Evolutionary conservation across 2,113 vertebrate species (phyloP), one percentile per base, ranked within the genome.

Genomic region (Syngnathoides biaculeatus): DNA sequence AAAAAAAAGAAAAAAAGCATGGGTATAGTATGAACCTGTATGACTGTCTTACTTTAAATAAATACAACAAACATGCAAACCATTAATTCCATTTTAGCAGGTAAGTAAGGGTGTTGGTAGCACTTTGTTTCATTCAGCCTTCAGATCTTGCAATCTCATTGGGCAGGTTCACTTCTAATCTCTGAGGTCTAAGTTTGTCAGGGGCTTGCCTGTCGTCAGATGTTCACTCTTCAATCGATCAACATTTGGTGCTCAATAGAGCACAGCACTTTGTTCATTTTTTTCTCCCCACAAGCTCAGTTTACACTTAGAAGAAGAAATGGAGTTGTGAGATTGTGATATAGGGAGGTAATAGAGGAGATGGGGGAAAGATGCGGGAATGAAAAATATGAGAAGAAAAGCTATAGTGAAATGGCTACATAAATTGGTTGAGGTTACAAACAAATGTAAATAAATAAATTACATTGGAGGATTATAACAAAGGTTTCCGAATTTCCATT

Each of bases 221-320:
- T 69, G 72, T 81, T 79, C n/a, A 8, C 55, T 81, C 68, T 57
- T 84, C 82, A 83, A 86, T 88, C 86, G 77, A 75, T 84, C 79
- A 80, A 66, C 74, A 58, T 87, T 83, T 81, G 79, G 73, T 71
- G 77, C 30, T 79, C 74, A 73, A 71, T 72, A 80, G 79, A 74
- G 69, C 52, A 12, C 6, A 67, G 72, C 62, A 45, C 67, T 50
- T 12, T 68, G 50, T n/a, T 67, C 61, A 65, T 67, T 76, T 78
- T 71, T 65, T 20, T 24, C 10, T 38, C 64, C 39, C 53, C 35
- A 70, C 62, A 68, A 62, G 67, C 67, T 26, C 13, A 15, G 48
- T 62, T 70, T 70, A 53, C 38, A 55, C 62, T 42, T 52, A 73
- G 52, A 47, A 47, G 45, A 47, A 47, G 45, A 74, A 74, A 67